Evolutionary conservation across 2,797 vertebrate genomes (phyloP).

Genomic region (Lateolabrax maculatus): DNA sequence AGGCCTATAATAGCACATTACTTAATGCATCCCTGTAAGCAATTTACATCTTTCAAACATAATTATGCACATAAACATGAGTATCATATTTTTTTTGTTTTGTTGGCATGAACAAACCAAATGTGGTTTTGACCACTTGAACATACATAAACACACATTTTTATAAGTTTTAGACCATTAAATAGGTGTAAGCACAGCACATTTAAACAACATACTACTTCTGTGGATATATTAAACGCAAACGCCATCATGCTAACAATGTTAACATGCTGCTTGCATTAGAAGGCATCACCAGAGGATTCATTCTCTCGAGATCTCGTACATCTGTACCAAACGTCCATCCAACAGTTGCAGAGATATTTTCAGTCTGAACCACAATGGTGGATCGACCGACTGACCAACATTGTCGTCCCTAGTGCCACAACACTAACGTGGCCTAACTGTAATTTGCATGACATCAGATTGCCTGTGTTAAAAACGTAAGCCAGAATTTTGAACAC

Average conservation of each 20-base stretch:
- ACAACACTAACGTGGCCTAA: background rate
- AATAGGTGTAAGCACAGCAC: too few species aligned
- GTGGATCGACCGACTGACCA: background rate
- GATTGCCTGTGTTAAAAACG: background rate
- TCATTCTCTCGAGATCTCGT: background rate
- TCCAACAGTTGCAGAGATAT: background rate
- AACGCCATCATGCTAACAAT: background rate
- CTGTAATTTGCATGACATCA: background rate
- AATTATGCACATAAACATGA: background rate
- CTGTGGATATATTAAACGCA: too few species aligned
- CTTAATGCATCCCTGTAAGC: constrained; percentile 4
- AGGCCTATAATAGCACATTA: constrained; percentile 27
- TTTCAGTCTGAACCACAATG: background rate
- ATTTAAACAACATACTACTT: too few species aligned
- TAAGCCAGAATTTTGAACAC: background rate
- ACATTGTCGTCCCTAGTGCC: background rate
- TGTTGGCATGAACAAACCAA: background rate
- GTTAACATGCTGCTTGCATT: background rate
- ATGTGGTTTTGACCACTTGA: background rate
- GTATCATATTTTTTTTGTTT: background rate
- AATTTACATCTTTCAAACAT: background rate
- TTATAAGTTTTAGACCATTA: background rate
- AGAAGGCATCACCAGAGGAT: background rate
- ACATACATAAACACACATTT: background rate
- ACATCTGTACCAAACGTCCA: background rate